Percentiles rank a stretch among this genome's conserved stretches.
Evolutionary conservation across 2,113 vertebrate species (phyloP).

Genomic region (Orientallactaga bullata): DNA sequence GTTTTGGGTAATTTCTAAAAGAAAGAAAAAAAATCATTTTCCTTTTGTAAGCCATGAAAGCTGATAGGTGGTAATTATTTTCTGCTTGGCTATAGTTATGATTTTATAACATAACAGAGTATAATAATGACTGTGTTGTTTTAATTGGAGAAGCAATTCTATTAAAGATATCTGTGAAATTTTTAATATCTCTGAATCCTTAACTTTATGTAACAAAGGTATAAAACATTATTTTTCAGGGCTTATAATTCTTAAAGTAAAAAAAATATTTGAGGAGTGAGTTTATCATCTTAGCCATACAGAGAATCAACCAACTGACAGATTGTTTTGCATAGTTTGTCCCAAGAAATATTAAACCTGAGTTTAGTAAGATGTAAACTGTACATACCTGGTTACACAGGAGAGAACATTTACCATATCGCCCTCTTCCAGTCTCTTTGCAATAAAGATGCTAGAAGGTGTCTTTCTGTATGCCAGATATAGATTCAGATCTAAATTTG

Average conservation of each 20-base stretch:
- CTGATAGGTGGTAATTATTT: constrained; percentile 70
- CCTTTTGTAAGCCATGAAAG: constrained; percentile 62
- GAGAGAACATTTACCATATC: background rate
- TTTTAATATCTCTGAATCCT: constrained; percentile 22
- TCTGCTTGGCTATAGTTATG: constrained; percentile 67
- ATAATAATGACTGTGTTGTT: constrained; percentile 54
- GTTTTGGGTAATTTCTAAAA: constrained; percentile 61
- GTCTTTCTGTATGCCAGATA: background rate
- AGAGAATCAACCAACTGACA: constrained; percentile 26
- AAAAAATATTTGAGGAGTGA: constrained; percentile 37
- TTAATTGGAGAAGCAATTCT: constrained; percentile 70
- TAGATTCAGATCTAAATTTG: background rate
- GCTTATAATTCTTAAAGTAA: constrained; percentile 16
- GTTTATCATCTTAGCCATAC: constrained; percentile 33
- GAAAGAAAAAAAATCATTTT: constrained; percentile 69
- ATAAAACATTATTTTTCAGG: constrained; percentile 58
- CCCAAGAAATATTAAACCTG: background rate
- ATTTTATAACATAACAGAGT: constrained; percentile 45
- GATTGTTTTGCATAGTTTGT: background rate
- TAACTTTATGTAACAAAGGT: constrained; percentile 52
- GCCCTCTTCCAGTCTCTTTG: background rate
- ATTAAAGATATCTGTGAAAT: constrained; percentile 51
- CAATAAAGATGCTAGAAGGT: background rate
- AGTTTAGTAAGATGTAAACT: background rate
- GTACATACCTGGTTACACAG: background rate